phyloP scores from a whole-genome alignment of 2,888 invertebrate genomes.

The Agonopterix arenella region DNA sequence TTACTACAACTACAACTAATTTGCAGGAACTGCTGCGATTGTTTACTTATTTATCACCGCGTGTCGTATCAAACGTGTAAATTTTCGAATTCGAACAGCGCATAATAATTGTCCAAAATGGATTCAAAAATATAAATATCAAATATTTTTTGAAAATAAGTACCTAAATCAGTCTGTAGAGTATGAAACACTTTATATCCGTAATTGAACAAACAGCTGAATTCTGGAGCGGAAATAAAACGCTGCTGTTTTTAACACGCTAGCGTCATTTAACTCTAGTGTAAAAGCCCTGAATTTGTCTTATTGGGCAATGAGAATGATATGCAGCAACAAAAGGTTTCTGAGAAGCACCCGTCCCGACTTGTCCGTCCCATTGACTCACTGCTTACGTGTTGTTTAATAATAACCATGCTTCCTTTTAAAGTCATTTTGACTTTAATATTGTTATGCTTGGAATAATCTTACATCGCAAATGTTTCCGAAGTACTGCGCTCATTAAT shows the following conservation, averaged over 20 bases:
- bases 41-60: no score
- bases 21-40: no score
- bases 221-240: not conserved
- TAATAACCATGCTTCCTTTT: constrained; percentile 58
- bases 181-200: no score
- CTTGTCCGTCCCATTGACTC: constrained; percentile 62
- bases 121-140: no score
- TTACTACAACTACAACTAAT: no score
- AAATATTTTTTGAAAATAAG: no score
- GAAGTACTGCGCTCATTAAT: not conserved
- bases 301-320: constrained; percentile 69
- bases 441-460: constrained; percentile 28
- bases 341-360: constrained; percentile 59
- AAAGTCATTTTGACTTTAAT: constrained; percentile 40
- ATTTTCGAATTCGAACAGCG: no score
- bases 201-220: no score
- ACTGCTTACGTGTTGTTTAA: constrained; percentile 59
- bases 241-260: constrained; percentile 3
- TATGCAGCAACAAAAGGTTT: constrained; percentile 68
- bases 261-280: constrained; percentile 22
- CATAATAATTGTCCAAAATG: no score
- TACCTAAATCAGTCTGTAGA: no score
- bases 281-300: constrained; percentile 45
- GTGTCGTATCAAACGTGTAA: no score
- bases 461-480: constrained; percentile 13